These are phyloP conservation scores for Dasyprocta punctata DNA, from an alignment of 2,113 vertebrate genomes.

Conservation along the genomic window DNA sequence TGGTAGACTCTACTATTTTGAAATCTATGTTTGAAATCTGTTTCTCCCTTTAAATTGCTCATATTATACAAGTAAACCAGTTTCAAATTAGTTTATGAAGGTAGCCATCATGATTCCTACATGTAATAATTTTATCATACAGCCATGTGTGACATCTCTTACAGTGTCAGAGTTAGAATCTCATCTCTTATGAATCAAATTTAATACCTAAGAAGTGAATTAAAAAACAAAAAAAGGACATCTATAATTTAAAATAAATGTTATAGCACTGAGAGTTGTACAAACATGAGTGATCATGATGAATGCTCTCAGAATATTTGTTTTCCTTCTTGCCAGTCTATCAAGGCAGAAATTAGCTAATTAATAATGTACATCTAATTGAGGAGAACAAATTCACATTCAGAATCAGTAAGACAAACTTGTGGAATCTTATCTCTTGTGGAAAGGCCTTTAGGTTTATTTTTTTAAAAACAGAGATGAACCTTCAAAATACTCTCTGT, in stretches of 20 bases:
- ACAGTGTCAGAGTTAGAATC: background rate
- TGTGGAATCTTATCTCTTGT: background rate
- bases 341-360: background rate
- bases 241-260: background rate
- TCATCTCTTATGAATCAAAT: background rate
- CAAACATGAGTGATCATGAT: background rate
- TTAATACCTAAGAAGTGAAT: background rate
- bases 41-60: background rate
- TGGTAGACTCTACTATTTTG: background rate
- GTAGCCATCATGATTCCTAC: background rate
- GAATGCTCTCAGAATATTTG: background rate
- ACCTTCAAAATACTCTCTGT: background rate
- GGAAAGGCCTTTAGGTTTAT: background rate
- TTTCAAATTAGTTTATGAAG: background rate
- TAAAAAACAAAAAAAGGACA: slow-evolving; percentile 9
- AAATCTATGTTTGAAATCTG: background rate
- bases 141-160: background rate
- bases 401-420: slow-evolving; percentile 10
- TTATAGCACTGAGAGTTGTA: background rate
- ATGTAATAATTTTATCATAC: background rate
- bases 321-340: slow-evolving; percentile 23
- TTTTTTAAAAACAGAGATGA: background rate
- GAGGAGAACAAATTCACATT: background rate
- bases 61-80: background rate
- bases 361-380: background rate